Evolutionary conservation across 2,113 vertebrate species (phyloP).

Genomic region (Barnardius zonarius): DNA sequence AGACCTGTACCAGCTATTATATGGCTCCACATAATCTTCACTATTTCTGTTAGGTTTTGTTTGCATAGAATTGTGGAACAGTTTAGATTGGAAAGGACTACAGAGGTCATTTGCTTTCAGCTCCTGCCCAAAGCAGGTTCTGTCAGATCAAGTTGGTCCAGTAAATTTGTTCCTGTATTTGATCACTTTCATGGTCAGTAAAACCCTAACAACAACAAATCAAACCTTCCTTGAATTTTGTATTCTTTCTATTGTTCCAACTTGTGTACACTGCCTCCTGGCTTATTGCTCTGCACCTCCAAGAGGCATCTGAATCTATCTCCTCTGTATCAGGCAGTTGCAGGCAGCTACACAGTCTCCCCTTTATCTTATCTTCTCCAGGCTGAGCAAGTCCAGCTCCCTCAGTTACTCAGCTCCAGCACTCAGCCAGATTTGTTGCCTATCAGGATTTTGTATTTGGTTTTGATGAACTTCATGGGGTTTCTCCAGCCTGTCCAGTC

Average conservation of each 20-base stretch:
- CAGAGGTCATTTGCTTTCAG: neutral
- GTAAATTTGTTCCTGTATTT: neutral
- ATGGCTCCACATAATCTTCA: neutral
- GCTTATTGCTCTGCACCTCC: neutral
- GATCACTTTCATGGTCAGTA: neutral
- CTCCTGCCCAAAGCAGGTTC: neutral
- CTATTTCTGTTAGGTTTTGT: neutral
- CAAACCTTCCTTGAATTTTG: neutral
- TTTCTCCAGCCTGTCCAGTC: neutral
- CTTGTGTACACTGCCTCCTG: neutral
- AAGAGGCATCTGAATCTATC: neutral
- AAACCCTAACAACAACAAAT: fast-evolving
- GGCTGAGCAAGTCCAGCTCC: neutral
- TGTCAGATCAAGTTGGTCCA: neutral
- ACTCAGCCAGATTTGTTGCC: neutral
- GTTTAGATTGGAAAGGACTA: neutral
- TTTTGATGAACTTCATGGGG: neutral
- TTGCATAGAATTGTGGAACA: neutral
- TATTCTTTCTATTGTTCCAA: neutral
- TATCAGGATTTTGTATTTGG: neutral
- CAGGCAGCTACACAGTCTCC: neutral
- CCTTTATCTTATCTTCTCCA: neutral
- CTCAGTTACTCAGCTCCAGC: neutral
- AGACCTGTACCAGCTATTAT: neutral
- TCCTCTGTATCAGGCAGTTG: neutral